Evolutionary conservation across 2,797 vertebrate species (phyloP).

Genomic region (Catharus ustulatus): DNA sequence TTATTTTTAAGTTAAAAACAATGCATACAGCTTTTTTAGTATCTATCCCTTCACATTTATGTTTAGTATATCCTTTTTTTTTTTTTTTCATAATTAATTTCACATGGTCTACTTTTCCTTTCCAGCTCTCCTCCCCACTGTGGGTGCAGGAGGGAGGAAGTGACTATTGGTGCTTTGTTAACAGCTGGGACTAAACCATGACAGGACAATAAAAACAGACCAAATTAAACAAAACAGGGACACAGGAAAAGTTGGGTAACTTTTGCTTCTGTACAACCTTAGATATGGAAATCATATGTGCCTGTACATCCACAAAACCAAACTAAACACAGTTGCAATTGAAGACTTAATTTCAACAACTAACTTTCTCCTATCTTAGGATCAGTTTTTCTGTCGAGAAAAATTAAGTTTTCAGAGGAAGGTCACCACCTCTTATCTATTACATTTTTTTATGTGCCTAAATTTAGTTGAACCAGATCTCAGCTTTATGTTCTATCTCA

Average conservation of each 20-base stretch:
- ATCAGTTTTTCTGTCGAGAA: neutral
- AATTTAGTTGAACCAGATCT: neutral
- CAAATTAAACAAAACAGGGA: neutral
- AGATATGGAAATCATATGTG: neutral
- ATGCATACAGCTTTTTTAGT: neutral
- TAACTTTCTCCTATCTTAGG: neutral
- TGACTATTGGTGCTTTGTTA: neutral
- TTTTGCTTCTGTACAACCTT: neutral
- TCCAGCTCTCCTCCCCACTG: neutral
- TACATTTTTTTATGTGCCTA: neutral
- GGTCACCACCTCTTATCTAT: neutral
- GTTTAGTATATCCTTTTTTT: neutral
- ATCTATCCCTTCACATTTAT: neutral
- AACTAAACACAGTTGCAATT: neutral
- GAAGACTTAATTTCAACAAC: neutral
- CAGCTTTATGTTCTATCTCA: neutral
- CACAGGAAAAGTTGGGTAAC: neutral
- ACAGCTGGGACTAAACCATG: neutral
- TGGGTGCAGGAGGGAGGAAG: neutral
- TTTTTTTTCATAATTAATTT: neutral
- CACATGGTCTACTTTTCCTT: neutral
- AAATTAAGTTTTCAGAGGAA: neutral
- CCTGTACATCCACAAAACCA: neutral
- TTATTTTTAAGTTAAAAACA: neutral
- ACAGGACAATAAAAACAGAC: neutral